Conservation (phyloP, 2,113 vertebrate species). For the Cephalopterus ornatus region DNA sequence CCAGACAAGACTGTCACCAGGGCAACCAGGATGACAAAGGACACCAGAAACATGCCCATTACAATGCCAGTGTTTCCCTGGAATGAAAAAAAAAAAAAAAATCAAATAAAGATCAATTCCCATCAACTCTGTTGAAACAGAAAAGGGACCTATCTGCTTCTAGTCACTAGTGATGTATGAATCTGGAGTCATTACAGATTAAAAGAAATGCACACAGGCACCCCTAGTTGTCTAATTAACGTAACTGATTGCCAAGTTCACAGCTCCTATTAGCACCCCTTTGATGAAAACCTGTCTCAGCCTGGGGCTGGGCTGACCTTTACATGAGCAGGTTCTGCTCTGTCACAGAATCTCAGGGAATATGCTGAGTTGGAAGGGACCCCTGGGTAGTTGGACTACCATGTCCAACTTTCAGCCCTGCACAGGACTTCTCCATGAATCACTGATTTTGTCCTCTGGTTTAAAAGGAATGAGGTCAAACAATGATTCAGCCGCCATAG, state of each 20-base stretch:
- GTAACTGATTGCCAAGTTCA: background rate
- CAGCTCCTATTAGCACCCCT: background rate
- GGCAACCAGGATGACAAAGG: conserved; percentile 87
- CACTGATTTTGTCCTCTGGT: background rate
- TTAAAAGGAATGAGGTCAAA: background rate
- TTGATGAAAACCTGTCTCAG: background rate
- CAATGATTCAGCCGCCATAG: background rate
- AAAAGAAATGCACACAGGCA: background rate
- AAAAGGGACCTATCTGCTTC: background rate
- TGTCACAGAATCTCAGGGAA: background rate
- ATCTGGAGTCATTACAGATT: background rate
- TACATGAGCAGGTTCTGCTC: background rate
- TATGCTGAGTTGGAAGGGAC: background rate
- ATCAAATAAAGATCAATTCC: background rate
- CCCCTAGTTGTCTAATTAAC: background rate
- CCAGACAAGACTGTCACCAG: conserved; percentile 92
- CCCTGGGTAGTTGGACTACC: no score
- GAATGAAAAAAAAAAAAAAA: background rate
- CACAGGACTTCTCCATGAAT: background rate
- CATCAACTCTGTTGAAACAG: background rate
- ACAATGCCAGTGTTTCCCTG: conserved; percentile 95
- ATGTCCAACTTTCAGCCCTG: background rate
- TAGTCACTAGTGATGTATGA: background rate
- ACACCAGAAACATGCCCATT: conserved; percentile 90
- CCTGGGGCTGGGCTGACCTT: background rate